phyloP scores from a whole-genome alignment of 23 tunicate genomes.

The Ascidia mentula region DNA sequence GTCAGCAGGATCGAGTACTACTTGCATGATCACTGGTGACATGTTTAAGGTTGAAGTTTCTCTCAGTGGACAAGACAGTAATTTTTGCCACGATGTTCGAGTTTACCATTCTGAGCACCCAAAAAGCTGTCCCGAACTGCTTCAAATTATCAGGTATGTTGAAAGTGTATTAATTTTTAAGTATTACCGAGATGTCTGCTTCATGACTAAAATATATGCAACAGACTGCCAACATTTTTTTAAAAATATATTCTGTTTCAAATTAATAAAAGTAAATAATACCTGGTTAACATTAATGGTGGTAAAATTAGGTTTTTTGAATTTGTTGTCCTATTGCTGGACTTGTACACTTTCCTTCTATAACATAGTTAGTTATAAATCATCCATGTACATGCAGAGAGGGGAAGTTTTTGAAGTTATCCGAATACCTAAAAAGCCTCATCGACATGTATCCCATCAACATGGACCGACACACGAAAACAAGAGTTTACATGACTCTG shows the following conservation, averaged over 20 bases:
- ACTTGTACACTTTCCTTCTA: too few species aligned
- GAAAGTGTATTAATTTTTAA: not conserved
- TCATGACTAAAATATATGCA: too few species aligned
- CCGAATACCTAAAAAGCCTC: conserved; percentile 57
- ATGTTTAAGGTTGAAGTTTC: conserved; percentile 62
- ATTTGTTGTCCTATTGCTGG: too few species aligned
- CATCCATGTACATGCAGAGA: conserved; percentile 26
- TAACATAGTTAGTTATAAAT: too few species aligned
- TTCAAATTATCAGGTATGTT: conserved; percentile 59
- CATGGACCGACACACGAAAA: conserved; percentile 48
- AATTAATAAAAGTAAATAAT: too few species aligned
- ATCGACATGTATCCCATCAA: conserved; percentile 56
- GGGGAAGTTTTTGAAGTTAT: conserved; percentile 72
- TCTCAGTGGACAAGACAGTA: conserved; percentile 42
- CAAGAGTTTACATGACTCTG: conserved; percentile 62
- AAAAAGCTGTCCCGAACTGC: conserved; percentile 47
- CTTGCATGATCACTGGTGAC: conserved; percentile 59
- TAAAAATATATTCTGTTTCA: too few species aligned
- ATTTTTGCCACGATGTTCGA: conserved; percentile 54
- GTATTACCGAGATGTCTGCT: too few species aligned
- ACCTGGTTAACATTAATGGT: too few species aligned
- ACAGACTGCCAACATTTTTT: too few species aligned
- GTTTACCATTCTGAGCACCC: conserved; percentile 46
- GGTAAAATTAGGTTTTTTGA: too few species aligned
- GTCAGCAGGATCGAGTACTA: conserved; percentile 36